Evolutionary conservation across 2,797 vertebrate species (phyloP).

Genomic region (Syngnathus acus): DNA sequence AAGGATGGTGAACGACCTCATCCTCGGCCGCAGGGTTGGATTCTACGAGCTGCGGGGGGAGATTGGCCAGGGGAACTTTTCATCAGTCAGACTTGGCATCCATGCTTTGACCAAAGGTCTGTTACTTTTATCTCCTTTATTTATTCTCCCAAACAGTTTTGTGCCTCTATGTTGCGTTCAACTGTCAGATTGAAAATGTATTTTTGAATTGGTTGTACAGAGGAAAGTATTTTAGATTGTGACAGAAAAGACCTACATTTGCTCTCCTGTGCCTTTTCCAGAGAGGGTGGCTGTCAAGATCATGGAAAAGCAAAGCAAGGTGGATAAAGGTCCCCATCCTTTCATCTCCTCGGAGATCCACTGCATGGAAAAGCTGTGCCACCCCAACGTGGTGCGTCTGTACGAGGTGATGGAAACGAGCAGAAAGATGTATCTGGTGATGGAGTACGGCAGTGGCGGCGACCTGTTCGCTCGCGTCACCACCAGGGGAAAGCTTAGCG

Average conservation of each 20-base stretch:
- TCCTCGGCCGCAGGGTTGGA: constrained; percentile 62
- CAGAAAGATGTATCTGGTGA: constrained; percentile 66
- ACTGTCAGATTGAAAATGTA: background rate
- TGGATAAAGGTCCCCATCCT: constrained; percentile 51
- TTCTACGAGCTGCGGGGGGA: constrained; percentile 76
- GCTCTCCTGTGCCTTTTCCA: constrained; percentile 25
- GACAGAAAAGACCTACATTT: background rate
- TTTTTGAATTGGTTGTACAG: no score
- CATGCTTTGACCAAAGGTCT: constrained; percentile 72
- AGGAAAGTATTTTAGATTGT: background rate
- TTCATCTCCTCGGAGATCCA: constrained; percentile 61
- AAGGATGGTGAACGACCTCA: constrained; percentile 55
- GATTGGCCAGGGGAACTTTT: constrained; percentile 73
- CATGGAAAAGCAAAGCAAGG: constrained; percentile 57
- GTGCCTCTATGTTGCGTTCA: background rate
- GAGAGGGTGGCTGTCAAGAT: constrained; percentile 76
- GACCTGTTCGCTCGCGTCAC: constrained; percentile 71
- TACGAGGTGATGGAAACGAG: constrained; percentile 74
- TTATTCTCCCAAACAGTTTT: background rate
- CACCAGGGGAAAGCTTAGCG: constrained; percentile 64
- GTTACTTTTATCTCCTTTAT: background rate
- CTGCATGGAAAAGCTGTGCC: constrained; percentile 73
- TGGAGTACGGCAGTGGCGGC: constrained; percentile 75
- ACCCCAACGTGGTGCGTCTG: constrained; percentile 73
- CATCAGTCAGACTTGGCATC: constrained; percentile 68